Evolutionary conservation across 2,797 vertebrate genomes (phyloP).

Genomic region (Coregonus ussuriensis): DNA sequence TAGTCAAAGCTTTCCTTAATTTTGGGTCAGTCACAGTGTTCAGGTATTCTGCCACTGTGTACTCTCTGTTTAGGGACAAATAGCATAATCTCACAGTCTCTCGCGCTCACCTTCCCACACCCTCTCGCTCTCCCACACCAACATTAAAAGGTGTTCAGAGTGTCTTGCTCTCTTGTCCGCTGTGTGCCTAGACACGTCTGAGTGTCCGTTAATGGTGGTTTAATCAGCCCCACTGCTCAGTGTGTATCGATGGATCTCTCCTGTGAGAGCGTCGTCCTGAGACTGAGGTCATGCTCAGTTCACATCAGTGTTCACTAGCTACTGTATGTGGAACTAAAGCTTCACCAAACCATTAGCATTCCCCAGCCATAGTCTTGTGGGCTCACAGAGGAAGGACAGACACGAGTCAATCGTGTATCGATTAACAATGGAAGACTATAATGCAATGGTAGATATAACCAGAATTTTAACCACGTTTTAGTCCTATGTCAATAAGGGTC

Average conservation of each 20-base stretch:
- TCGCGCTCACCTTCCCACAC: neutral
- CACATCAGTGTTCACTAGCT: constrained; percentile 12
- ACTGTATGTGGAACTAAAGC: constrained; percentile 15
- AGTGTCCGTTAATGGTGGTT: constrained; percentile 62
- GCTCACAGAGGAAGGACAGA: constrained; percentile 1
- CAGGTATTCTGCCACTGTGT: too few relatives aligned
- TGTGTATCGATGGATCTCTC: constrained; percentile 55
- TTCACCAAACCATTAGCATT: constrained; percentile 3
- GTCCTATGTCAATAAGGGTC: neutral
- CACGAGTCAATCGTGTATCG: neutral
- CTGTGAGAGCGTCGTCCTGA: constrained; percentile 43
- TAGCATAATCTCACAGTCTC: constrained; percentile 22
- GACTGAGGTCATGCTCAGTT: constrained; percentile 53
- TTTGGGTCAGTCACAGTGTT: too few relatives aligned
- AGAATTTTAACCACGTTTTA: neutral
- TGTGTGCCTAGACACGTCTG: constrained; percentile 55
- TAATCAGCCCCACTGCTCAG: constrained; percentile 65
- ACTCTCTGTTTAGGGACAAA: too few relatives aligned
- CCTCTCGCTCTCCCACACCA: constrained; percentile 14
- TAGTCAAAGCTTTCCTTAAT: too few relatives aligned
- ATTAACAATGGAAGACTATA: neutral
- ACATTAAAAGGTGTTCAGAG: constrained; percentile 60
- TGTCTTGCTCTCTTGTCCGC: constrained; percentile 44
- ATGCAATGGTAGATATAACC: neutral
- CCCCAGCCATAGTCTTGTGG: constrained; percentile 6